Evolutionary conservation across 2,113 vertebrate species (phyloP), one percentile per base, ranked within the genome.

Genomic region (Neoarius graeffei): DNA sequence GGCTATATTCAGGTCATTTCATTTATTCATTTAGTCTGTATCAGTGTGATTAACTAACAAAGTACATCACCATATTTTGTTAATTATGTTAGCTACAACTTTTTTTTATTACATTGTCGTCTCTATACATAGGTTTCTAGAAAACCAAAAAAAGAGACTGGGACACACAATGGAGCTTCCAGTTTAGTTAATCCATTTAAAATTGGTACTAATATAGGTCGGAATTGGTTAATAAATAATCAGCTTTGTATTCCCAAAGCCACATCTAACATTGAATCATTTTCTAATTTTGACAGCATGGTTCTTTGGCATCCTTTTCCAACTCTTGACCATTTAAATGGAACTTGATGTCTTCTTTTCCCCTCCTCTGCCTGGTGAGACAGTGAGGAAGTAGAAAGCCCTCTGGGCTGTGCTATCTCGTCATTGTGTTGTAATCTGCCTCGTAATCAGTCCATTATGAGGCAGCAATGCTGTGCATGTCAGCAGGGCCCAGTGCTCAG

Each of bases 371-470:
- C 56, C 57, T 54, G 81, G 81, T 77, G 7, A 52, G 81, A 27
- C 59, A 80, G 87, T 48, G 85, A 77, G 86, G 77, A 67, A 77
- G 60, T 59, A 57, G 30, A 71, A 83, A 79, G 87, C 25, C 85
- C 85, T 79, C 82, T 67, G 35, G 80, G 73, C 85, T 54, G 67
- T 82, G 56, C 85, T 81, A 86, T 91, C 90, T 94, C 92, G 92
- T 92, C 90, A 88, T 89, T 87, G 92, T 91, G 91, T 85, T 92
- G 92, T 94, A 95, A 95, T 95, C 93, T 92, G 90, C 88, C 91
- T 92, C 88, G 91, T 95, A 94, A 96, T 95, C 92, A 94, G 92
- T 92, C 91, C 91, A 95, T 95, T 95, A 95, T 93, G 94, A 92
- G 89, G 92, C 90, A 89, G 57, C 85, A 92, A 93, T 91, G 87